phyloP scores from a whole-genome alignment of 2,113 vertebrate species.

The Caranx melampygus region DNA sequence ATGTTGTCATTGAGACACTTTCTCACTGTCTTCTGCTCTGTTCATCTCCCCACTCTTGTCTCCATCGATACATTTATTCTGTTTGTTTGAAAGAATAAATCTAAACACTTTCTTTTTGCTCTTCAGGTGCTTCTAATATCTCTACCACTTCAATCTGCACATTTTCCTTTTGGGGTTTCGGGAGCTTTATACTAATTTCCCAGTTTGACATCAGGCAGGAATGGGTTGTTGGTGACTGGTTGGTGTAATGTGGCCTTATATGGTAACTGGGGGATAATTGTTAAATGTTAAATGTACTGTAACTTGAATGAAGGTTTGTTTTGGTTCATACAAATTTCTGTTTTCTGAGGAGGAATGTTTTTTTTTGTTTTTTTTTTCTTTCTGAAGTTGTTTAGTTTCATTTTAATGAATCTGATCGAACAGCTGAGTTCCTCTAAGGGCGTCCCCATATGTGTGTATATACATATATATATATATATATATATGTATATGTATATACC shows the following conservation, averaged over 20 bases:
- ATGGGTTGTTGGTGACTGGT: not conserved
- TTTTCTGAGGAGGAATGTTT: not conserved
- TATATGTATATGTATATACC: too few relatives aligned
- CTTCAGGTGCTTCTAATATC: slow-evolving; percentile 12
- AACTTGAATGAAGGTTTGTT: not conserved
- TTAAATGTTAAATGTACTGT: not conserved
- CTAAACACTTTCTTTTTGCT: slow-evolving; percentile 24
- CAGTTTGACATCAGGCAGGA: not conserved
- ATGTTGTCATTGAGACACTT: not conserved
- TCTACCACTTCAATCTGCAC: not conserved
- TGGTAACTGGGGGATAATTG: not conserved
- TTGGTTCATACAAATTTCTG: not conserved
- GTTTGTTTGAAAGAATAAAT: not conserved
- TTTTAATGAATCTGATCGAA: not conserved
- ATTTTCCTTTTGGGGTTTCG: slow-evolving; percentile 3
- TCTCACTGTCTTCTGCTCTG: not conserved
- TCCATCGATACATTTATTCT: slow-evolving; percentile 4
- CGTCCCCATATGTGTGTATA: not conserved
- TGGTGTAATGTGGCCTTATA: not conserved
- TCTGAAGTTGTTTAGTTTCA: not conserved
- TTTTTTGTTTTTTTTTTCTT: not conserved
- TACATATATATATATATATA: too few relatives aligned
- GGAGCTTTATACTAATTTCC: not conserved
- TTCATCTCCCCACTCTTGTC: slow-evolving; percentile 1
- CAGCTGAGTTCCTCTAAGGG: not conserved